Base-by-base conservation (phyloP, 2,888 invertebrate species). In the Xylota segnis region DNA sequence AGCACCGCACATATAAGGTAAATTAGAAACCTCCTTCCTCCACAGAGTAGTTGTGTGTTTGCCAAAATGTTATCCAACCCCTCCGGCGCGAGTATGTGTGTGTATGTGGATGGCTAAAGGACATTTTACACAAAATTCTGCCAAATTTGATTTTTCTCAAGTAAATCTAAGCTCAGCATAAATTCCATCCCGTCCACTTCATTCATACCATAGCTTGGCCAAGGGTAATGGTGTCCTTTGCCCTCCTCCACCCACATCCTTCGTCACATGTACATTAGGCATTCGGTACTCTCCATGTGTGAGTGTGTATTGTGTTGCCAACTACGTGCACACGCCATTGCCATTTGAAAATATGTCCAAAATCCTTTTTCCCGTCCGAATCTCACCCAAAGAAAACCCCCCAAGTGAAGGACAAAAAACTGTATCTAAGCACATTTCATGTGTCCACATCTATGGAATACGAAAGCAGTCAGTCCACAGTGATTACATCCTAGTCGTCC, bases 101-200 rank as follows among this genome's bases (percentile, higher is more conserved):
- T 56, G 47, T 78, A 40, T 78, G 74, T 56, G 47, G 72, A 40
- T 63, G 50, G 5, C 16, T 12, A 63, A 47, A 71, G 63, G 54
- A 65, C 59, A 76, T 82, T 86, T 82, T 72, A 82, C 71, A 81
- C 72, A 72, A 82, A 77, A 82, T 68, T 72, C 76, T 81, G 86
- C 76, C 76, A 86, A 66, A 81, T 81, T 81, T 86, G 66, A 82
- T 76, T 77, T 82, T 86, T 86, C 72, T 81, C 82, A 61, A 86
- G 86, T 86, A 72, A 86, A 82, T 82, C 86, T 72, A 27, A 86
- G 86, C 86, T 86, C 86, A 86, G 86, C 86, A 86, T 72, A 86
- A 82, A 86, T 76, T 76, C 54, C 71, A 58, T 47, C 27, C 52
- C 82, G 59, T 66, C 37, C 68, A 83, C 63, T 74, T 74, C 7